phyloP scores from a whole-genome alignment of 2,113 vertebrate genomes.

The Ammodytes dubius region DNA sequence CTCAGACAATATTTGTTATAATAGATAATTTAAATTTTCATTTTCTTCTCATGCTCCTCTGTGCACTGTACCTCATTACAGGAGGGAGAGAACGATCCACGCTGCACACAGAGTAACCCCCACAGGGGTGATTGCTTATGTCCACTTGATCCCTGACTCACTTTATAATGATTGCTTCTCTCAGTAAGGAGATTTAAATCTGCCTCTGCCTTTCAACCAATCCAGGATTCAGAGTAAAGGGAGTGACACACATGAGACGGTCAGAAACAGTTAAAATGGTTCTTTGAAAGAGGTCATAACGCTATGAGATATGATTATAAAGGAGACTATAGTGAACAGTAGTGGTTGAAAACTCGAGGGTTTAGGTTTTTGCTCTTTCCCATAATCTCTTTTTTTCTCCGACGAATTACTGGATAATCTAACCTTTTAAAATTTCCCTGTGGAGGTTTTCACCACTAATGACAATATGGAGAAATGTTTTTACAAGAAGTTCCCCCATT shows the following conservation, averaged over 20 bases:
- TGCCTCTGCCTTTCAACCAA: constrained; percentile 78
- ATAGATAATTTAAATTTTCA: no score
- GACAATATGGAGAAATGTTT: background rate
- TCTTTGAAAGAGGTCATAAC: background rate
- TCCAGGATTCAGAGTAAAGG: constrained; percentile 83
- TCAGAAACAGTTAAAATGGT: constrained; percentile 24
- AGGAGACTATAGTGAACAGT: background rate
- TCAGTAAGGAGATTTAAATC: constrained; percentile 87
- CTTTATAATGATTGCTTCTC: constrained; percentile 83
- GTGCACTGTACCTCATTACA: constrained; percentile 22
- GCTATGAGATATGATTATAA: background rate
- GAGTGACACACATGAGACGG: constrained; percentile 76
- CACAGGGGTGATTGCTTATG: constrained; percentile 53
- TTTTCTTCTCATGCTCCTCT: constrained; percentile 16
- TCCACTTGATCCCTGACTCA: constrained; percentile 58
- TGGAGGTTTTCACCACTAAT: background rate
- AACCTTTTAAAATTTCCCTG: background rate
- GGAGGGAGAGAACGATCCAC: constrained; percentile 19
- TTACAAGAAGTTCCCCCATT: background rate
- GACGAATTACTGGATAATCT: constrained; percentile 8
- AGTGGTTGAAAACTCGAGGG: background rate
- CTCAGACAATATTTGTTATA: background rate
- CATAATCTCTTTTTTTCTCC: constrained; percentile 8
- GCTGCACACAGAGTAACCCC: constrained; percentile 34
- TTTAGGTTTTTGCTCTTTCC: background rate